Base-by-base conservation (phyloP, 2,888 invertebrate genomes). In the Acanthosoma haemorrhoidale region DNA sequence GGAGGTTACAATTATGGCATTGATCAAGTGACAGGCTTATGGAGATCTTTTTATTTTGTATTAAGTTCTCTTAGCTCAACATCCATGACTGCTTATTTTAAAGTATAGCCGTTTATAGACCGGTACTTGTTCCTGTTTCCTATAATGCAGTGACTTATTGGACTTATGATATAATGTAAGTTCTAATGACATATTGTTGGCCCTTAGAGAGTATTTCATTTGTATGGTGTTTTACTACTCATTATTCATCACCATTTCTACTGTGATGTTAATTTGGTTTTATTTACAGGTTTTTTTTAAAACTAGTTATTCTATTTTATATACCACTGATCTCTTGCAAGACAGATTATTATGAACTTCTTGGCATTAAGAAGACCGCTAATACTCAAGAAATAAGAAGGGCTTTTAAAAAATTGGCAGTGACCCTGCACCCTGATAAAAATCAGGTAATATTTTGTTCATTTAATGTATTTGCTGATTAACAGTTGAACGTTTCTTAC, bases 341-440 rank as follows among this genome's bases (percentile, higher is more conserved):
- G 21, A 36, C 51, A 34, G 86, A 87, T 78, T 87, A 83, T 78
- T 91, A 91, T 78, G 84, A 88, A 75, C 79, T 90, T 59, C 81
- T 91, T 29, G 88, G 87, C 9, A 81, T 91, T 13, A 79, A 83
- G 0, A 86, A 85, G 80, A 84, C 86, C 77, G 88, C 91, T 2
- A 84, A 86, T 70, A 83, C 84, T 60, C 84, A 86, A 75, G 89
- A 90, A 77, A 90, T 91, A 70, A 81, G 89, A 72, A 87, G 86
- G 78, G 90, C 90, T 5, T 91, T 90, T 78, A 92, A 92, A 78
- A 89, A 88, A 78, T 78, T 91, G 58, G 91, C 90, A 0, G 82
- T 91, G 1, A 84, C 84, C 69, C 83, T 85, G 75, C 91, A 91
- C 81, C 91, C 91, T 1, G 91, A 91, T 79, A 91, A 91, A 79